phyloP scores from a whole-genome alignment of 2,113 vertebrate genomes.

The Dasypus novemcinctus region DNA sequence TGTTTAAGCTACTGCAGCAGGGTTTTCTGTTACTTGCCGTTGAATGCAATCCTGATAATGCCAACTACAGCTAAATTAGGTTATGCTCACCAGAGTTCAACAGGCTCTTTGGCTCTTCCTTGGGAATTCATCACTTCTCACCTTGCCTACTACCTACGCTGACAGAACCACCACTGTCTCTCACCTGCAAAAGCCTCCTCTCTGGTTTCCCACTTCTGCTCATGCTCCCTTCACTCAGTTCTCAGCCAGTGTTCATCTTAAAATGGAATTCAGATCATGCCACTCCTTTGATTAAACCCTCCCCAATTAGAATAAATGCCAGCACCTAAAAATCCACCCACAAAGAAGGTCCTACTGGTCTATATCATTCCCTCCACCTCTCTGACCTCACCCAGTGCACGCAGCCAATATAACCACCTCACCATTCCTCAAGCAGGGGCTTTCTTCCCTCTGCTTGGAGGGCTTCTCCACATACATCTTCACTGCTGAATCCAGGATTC shows the following conservation, averaged over 20 bases:
- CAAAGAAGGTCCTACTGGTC: neutral
- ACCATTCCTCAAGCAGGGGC: neutral
- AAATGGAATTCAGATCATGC: neutral
- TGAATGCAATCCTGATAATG: neutral
- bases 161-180: neutral
- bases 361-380: no score
- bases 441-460: neutral
- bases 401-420: neutral
- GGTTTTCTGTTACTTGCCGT: neutral
- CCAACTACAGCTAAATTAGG: fast-evolving
- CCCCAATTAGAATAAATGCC: neutral
- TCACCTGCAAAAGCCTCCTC: neutral
- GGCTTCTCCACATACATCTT: neutral
- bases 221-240: no score
- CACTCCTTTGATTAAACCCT: neutral
- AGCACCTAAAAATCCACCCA: neutral
- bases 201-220: neutral
- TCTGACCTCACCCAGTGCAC: neutral
- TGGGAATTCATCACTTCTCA: neutral
- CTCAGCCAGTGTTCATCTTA: neutral
- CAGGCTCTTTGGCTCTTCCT: neutral
- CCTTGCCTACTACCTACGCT: neutral
- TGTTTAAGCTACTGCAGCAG: neutral
- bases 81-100: neutral
- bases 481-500: neutral